phyloP scores from a whole-genome alignment of 1,140 invertebrate species.

The Bicyclus anynana region DNA sequence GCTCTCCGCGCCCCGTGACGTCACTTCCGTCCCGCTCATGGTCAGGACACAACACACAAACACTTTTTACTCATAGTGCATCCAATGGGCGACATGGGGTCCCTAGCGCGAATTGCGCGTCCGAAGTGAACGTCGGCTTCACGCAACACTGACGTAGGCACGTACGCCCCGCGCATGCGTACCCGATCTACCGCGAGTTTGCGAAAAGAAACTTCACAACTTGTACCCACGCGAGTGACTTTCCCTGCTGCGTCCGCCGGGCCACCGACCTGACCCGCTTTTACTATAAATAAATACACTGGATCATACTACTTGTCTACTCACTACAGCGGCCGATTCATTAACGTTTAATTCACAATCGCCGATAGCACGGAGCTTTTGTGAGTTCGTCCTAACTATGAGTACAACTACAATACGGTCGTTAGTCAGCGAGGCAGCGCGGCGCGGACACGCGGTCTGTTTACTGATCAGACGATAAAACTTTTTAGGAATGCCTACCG shows the following conservation, averaged over 20 bases:
- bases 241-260: constrained; percentile 49
- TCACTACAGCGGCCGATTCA: neutral
- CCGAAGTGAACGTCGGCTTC: constrained; percentile 69
- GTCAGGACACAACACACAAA: constrained; percentile 43
- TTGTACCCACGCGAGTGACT: constrained; percentile 52
- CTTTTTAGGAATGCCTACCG: neutral
- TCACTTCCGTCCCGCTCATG: constrained; percentile 64
- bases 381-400: neutral
- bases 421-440: neutral
- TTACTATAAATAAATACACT: constrained; percentile 47
- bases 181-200: constrained; percentile 45
- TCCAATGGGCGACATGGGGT: constrained; percentile 24
- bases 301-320: constrained; percentile 1
- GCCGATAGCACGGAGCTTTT: neutral
- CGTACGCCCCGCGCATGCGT: constrained; percentile 59
- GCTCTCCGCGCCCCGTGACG: constrained; percentile 46
- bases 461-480: constrained; percentile 5
- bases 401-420: constrained; percentile 2
- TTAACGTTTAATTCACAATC: neutral
- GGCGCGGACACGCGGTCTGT: neutral
- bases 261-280: constrained; percentile 66
- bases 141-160: constrained; percentile 62
- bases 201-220: constrained; percentile 66
- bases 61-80: constrained; percentile 56
- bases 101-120: constrained; percentile 59